Evolutionary conservation across 2,113 vertebrate species (phyloP), one percentile per base, ranked within the genome.

Genomic region (Sorex araneus): DNA sequence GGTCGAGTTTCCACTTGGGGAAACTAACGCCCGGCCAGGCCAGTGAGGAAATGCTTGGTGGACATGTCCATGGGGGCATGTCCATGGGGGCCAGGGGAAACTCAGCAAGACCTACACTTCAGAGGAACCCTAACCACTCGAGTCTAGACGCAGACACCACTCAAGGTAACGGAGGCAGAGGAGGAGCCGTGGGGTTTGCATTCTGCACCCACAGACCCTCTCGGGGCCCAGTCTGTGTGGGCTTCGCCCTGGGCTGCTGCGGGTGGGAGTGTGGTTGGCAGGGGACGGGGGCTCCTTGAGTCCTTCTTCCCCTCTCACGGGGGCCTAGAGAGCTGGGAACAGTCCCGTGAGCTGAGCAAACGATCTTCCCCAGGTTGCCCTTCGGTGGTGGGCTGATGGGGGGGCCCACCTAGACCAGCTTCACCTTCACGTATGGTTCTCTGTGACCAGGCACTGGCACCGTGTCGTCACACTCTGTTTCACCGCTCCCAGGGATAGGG

Each of bases 81-180:
- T 67, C 21, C 2, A 50, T 0, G 0, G 19, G n/a, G 70, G 36
- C 28, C n/a, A 5, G 11, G 11, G 18, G 12, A 63, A 54, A 6
- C 91, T 89, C 28, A 15, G 19, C 4, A 19, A 70, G 21, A n/a
- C 27, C 70, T 8, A 3, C 15, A 27, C 54, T 77, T 87, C 70
- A 73, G 74, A 90, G 50, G 94, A 78, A 60, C 40, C 21, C 18
- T 21, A 30, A 79, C n/a, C 9, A 63, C 69, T 63, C 71, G 8
- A 9, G 10, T 89, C 85, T 21, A 64, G 87, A 81, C 34, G 67
- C 13, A 81, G 32, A 86, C 25, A 64, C 23, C 60, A 66, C 43
- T 83, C 63, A 15, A 57, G 10, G 43, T 71, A 81, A 32, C 28
- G n/a, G 2, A 78, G 43, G 54, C 43, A 60, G 47, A 21, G n/a